phyloP scores from a whole-genome alignment of 2,888 invertebrate genomes.

The Pterobdella sp. region DNA sequence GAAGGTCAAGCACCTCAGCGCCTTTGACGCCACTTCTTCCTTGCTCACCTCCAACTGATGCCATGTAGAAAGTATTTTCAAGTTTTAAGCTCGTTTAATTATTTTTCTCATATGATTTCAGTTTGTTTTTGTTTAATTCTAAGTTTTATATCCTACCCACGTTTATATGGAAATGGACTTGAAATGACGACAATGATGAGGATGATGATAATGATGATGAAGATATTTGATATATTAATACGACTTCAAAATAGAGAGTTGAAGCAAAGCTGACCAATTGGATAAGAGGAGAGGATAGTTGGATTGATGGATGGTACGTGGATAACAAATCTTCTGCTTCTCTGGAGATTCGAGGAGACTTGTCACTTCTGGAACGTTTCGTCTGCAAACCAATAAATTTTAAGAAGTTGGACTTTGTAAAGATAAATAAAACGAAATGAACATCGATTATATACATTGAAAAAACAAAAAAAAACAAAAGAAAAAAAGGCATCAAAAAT shows the following conservation, averaged over 20 bases:
- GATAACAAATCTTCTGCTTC: neutral
- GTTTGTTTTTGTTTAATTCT: neutral
- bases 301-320: conserved; percentile 7
- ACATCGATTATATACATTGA: no score
- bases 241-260: neutral
- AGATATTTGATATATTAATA: no score
- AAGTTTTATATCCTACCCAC: neutral
- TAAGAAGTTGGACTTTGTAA: no score
- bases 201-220: no score
- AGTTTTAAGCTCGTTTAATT: neutral
- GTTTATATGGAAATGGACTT: no score
- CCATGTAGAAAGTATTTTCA: neutral
- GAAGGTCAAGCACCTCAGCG: conserved; percentile 47
- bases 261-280: neutral
- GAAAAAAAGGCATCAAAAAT: neutral
- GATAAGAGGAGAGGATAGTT: neutral
- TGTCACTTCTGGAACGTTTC: neutral
- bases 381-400: no score
- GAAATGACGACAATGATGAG: no score
- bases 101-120: neutral
- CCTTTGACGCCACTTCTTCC: conserved; percentile 46
- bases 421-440: no score
- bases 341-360: neutral
- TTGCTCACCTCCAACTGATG: conserved; percentile 48
- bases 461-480: neutral